Evolutionary conservation across 2,888 invertebrate species (phyloP).

Genomic region (Lycocerus yunnanus): DNA sequence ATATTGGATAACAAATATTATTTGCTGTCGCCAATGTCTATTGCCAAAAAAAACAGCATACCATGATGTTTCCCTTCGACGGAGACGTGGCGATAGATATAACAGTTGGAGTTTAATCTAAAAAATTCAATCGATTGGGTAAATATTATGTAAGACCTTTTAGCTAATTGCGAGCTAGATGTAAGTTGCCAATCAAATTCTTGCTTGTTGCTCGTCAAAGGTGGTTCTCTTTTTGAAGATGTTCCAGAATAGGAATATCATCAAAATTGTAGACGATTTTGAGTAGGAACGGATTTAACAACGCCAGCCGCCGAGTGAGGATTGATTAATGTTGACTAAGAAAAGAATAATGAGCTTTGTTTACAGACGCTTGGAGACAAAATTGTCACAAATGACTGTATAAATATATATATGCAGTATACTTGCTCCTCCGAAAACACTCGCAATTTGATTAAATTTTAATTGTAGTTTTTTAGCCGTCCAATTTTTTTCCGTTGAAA

Average conservation of each 20-base stretch:
- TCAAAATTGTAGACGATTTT: conserved; percentile 33
- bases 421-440: conserved; percentile 23
- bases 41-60: too few relatives aligned
- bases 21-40: neutral
- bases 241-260: conserved; percentile 30
- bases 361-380: conserved; percentile 40
- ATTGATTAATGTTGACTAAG: conserved; percentile 47
- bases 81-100: too few relatives aligned
- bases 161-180: neutral
- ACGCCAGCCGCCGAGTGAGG: conserved; percentile 27
- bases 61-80: too few relatives aligned
- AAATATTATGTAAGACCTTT: too few relatives aligned
- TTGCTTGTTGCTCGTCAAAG: conserved; percentile 21
- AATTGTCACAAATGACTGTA: conserved; percentile 44
- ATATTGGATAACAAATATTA: neutral
- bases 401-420: too few relatives aligned
- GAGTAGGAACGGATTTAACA: conserved; percentile 27
- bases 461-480: conserved; percentile 42
- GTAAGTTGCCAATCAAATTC: conserved; percentile 30
- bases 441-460: conserved; percentile 45
- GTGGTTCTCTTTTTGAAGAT: conserved; percentile 21
- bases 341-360: conserved; percentile 48
- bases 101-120: too few relatives aligned
- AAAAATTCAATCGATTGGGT: too few relatives aligned
- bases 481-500: conserved; percentile 4